Evolutionary conservation across 2,113 vertebrate species (phyloP).

Genomic region (Oxygymnocypris stewartii): DNA sequence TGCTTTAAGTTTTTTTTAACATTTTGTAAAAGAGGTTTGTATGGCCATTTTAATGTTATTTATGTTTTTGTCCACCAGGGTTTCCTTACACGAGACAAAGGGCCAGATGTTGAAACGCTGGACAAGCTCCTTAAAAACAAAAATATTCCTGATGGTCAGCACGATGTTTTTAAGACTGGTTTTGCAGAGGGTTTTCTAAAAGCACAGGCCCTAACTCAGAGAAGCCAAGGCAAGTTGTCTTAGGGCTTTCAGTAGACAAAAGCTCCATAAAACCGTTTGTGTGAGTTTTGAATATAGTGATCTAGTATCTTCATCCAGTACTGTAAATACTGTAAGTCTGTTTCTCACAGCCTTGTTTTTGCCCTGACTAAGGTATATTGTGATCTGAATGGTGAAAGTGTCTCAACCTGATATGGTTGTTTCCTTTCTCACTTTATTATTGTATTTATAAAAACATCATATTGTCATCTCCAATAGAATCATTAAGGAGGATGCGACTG

Average conservation of each 20-base stretch:
- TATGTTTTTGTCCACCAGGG: constrained; percentile 72
- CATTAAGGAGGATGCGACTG: constrained; percentile 86
- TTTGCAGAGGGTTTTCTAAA: constrained; percentile 96
- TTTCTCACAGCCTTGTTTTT: neutral
- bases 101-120: constrained; percentile 84
- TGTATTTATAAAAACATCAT: neutral
- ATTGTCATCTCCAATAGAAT: constrained; percentile 75
- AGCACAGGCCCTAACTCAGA: constrained; percentile 89
- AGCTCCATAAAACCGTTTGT: neutral
- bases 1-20: neutral
- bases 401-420: neutral
- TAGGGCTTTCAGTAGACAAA: neutral
- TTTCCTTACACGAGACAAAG: constrained; percentile 84
- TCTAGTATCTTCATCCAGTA: neutral
- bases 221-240: constrained; percentile 82
- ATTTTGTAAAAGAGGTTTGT: neutral
- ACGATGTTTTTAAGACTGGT: constrained; percentile 94
- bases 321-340: neutral
- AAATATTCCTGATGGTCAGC: constrained; percentile 88
- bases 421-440: neutral
- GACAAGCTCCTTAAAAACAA: constrained; percentile 87
- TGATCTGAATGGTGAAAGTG: neutral
- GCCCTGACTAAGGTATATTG: neutral
- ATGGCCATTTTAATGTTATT: neutral
- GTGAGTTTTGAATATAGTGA: neutral